These are phyloP conservation scores for Oryzias woworae DNA, from an alignment of 2,113 vertebrate species.

Conservation along the genomic window DNA sequence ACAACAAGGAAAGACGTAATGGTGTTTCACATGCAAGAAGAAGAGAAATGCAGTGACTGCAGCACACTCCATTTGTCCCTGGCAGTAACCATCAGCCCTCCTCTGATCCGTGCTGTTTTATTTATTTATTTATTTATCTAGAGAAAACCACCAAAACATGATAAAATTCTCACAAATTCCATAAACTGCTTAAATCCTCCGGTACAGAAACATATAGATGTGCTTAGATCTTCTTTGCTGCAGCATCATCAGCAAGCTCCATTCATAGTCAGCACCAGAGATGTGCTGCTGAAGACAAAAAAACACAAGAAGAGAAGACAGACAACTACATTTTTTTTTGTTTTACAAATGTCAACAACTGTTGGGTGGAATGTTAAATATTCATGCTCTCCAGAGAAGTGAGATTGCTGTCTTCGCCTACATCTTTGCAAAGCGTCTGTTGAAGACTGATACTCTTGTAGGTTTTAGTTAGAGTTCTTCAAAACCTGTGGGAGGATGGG, in stretches of 20 bases:
- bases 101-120: conserved; percentile 46
- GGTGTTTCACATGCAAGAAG: conserved; percentile 5
- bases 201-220: conserved; percentile 2
- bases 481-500: background rate
- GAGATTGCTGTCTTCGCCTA: background rate
- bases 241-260: conserved; percentile 69
- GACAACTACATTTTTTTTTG: background rate
- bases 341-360: background rate
- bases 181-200: conserved; percentile 21
- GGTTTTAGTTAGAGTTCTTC: conserved; percentile 8
- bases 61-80: conserved; percentile 44
- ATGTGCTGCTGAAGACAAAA: conserved; percentile 2
- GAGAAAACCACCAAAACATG: too few species aligned
- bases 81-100: conserved; percentile 31
- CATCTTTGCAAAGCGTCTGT: background rate
- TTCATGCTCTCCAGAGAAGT: background rate
- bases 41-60: conserved; percentile 25
- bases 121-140: too few species aligned
- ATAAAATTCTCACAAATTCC: background rate
- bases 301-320: conserved; percentile 1
- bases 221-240: conserved; percentile 23
- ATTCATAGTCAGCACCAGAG: background rate
- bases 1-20: background rate
- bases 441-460: background rate
- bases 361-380: background rate